Evolutionary conservation across 2,113 vertebrate genomes (phyloP), one percentile per base, ranked within the genome.

Genomic region (Hypanus sabinus): DNA sequence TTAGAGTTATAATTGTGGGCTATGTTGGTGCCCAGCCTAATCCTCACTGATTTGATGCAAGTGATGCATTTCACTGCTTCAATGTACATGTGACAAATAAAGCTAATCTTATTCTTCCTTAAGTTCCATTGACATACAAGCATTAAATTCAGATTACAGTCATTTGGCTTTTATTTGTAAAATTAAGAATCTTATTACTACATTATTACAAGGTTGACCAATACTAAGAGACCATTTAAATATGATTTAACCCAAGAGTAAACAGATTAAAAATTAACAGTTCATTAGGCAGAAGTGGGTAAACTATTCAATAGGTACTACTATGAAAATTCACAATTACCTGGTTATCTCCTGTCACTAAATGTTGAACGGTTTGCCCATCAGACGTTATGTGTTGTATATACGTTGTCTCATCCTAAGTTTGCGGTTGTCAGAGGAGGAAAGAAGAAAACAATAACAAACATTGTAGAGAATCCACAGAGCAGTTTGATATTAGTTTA

Each of bases 361-460:
- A 96, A 94, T 99, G 98, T 96, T 99, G 98, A 24, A 99, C 98
- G 0, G 98, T 99, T 96, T 99, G 98, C 12, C 98, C 98, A 0
- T 99, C 98, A 0, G 98, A 97, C 0, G 98, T 99, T 0, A 99
- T 99, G 95, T 99, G 98, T 95, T 99, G 98, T 96, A 99, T 99
- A 94, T 99, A 99, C 0, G 98, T 94, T 3, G 98, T 97, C 94
- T 99, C 98, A 95, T 99, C 98, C 98, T 99, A 96, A 85, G 10
- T 85, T 46, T 36, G 36, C 22, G 79, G 14, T 73, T 24, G 33
- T 18, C 10, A 5, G 38, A 22, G 12, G 70, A 93, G 14, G 0
- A 0, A 73, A 0, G 30, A 0, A 11, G 55, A 80, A 6, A 30
- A 12, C 55, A 80, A 36, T 27, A 68, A 57, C 24, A 33, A 85